A percentile compares a stretch with the other conserved stretches of the same genome.
Conservation (phyloP, 37 sponge, comb jelly and placozoan genomes). For the Eunapius fragilis region DNA sequence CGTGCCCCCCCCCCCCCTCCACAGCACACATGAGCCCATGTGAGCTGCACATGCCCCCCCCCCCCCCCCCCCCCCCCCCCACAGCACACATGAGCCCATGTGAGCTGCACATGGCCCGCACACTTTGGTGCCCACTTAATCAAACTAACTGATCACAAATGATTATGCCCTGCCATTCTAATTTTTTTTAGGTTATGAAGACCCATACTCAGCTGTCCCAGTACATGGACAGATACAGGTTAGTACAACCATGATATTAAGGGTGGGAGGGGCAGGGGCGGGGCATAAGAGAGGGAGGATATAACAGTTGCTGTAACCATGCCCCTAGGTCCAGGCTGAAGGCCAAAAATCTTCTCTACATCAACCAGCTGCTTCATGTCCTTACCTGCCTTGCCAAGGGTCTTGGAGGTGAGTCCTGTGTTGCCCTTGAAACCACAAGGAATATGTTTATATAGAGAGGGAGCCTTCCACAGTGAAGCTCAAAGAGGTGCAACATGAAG, state of each 20-base stretch:
- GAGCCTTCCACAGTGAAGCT: neutral
- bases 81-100: constrained; percentile 53
- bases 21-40: no score
- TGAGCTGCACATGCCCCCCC: no score
- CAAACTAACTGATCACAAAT: no score
- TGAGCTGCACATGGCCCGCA: constrained; percentile 3
- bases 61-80: no score
- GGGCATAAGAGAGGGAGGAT: neutral
- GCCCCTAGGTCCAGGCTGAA: constrained; percentile 73
- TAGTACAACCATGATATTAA: no score
- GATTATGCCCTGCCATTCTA: neutral
- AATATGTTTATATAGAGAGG: neutral
- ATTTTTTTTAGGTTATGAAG: constrained; percentile 44
- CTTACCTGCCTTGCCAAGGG: constrained; percentile 50
- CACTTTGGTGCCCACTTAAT: no score
- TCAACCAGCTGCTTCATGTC: constrained; percentile 86
- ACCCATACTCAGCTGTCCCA: constrained; percentile 72
- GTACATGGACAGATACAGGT: constrained; percentile 76
- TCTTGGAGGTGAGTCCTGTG: neutral
- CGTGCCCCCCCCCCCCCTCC: constrained; percentile 95
- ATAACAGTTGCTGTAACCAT: neutral
- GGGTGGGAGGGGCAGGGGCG: neutral
- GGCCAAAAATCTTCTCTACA: constrained; percentile 92
- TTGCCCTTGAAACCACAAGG: neutral
- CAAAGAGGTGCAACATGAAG: neutral